Percentiles rank a stretch among this genome's conserved stretches.
phyloP scores from a whole-genome alignment of 2,797 vertebrate genomes.

The Pseudochirops corinnae region DNA sequence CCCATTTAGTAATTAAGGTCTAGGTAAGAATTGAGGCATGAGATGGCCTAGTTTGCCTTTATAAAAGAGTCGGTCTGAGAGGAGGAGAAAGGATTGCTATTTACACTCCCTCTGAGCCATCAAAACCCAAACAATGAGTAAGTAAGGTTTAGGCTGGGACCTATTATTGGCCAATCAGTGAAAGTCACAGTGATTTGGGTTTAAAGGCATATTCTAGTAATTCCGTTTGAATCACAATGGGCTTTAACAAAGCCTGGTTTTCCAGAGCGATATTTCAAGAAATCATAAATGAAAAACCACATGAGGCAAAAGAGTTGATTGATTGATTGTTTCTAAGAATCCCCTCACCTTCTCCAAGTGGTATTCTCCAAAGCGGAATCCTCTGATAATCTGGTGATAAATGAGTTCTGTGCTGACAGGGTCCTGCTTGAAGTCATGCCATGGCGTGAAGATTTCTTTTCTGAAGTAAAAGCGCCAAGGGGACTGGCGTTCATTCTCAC shows the following conservation, averaged over 20 bases:
- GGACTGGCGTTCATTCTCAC: conserved; percentile 91
- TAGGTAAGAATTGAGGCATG: not conserved
- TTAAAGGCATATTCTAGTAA: not conserved
- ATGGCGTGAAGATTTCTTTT: conserved; percentile 97
- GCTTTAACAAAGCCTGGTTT: not conserved
- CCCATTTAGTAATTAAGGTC: not conserved
- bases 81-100: not conserved
- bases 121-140: not conserved
- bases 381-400: conserved; percentile 93
- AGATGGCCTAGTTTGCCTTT: not conserved
- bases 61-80: not conserved
- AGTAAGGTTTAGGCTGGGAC: not conserved
- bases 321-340: not conserved
- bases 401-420: conserved; percentile 93
- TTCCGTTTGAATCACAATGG: not conserved
- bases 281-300: not conserved
- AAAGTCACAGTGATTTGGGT: not conserved
- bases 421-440: conserved; percentile 93
- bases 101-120: not conserved
- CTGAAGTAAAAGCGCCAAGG: conserved; percentile 96
- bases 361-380: conserved; percentile 94
- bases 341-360: conserved; percentile 90
- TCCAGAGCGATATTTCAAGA: not conserved
- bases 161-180: not conserved
- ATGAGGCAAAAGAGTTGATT: not conserved